phyloP scores from a whole-genome alignment of 1,140 invertebrate species.

The Meloidogyne exigua region DNA sequence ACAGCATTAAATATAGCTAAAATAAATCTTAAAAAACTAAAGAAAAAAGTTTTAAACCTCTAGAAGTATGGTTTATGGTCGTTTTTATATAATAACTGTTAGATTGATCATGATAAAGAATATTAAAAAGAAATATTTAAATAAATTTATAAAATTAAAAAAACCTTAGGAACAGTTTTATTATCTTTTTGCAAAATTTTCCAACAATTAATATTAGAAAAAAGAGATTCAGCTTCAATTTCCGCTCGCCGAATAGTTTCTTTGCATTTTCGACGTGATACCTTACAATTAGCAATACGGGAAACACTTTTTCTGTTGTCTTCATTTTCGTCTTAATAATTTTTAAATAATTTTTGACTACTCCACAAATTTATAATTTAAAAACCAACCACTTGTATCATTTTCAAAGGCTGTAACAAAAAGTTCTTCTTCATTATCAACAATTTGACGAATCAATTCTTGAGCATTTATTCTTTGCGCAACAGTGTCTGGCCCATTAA shows the following conservation, averaged over 20 bases:
- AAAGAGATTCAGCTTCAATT: conserved; percentile 11
- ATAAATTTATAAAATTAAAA: neutral
- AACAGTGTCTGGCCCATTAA: neutral
- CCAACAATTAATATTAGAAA: conserved; percentile 12
- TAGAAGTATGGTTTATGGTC: neutral
- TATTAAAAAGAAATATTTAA: neutral
- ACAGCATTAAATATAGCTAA: conserved; percentile 28
- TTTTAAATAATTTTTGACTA: too few species aligned
- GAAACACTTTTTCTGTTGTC: conserved; percentile 12
- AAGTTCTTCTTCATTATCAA: conserved; percentile 15
- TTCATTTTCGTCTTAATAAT: conserved; percentile 20
- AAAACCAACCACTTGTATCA: conserved; percentile 8
- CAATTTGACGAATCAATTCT: conserved; percentile 23
- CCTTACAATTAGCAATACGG: conserved; percentile 22
- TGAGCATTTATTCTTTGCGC: conserved; percentile 13
- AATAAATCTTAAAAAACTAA: neutral
- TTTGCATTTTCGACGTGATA: conserved; percentile 25
- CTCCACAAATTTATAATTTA: too few species aligned
- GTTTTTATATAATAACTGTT: conserved; percentile 32
- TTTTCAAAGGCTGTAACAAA: conserved; percentile 20
- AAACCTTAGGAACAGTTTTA: neutral
- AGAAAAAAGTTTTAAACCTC: neutral
- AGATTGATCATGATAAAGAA: conserved; percentile 26
- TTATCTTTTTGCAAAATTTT: conserved; percentile 18
- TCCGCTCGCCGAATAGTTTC: conserved; percentile 16